Conservation (phyloP, 1,140 invertebrate genomes). For the Oncopeltus fasciatus region DNA sequence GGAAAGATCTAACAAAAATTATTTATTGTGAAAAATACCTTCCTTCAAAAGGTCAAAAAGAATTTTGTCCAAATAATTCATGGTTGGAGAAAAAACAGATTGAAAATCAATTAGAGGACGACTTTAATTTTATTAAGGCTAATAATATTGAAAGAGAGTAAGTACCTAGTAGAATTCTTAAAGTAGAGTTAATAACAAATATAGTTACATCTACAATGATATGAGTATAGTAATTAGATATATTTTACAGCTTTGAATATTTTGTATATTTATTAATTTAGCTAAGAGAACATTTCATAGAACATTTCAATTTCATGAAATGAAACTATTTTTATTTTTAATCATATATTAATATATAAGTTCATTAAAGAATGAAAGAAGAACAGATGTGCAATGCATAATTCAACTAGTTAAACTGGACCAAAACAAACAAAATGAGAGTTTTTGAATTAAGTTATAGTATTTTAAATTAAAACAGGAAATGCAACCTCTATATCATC, state of each 20-base stretch:
- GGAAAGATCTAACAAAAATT: not conserved
- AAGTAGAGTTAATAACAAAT: not conserved
- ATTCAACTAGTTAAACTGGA: too few relatives aligned
- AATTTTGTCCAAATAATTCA: constrained; percentile 38
- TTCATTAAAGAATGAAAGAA: too few relatives aligned
- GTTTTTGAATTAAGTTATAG: too few relatives aligned
- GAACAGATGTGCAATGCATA: too few relatives aligned
- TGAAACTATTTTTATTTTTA: not conserved
- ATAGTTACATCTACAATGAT: not conserved
- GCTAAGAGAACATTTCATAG: not conserved
- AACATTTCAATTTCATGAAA: not conserved
- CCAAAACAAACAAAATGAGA: too few relatives aligned
- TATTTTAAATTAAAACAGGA: too few relatives aligned
- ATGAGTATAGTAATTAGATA: not conserved
- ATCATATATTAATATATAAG: too few relatives aligned
- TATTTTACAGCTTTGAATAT: not conserved
- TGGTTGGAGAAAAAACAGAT: constrained; percentile 44
- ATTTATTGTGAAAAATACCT: constrained; percentile 9
- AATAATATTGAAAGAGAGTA: constrained; percentile 42
- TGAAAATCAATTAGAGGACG: constrained; percentile 37
- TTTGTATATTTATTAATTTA: not conserved
- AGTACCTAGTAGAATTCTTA: constrained; percentile 3
- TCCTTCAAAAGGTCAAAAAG: constrained; percentile 39
- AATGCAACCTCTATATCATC: too few relatives aligned
- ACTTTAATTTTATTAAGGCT: constrained; percentile 37